Conservation (phyloP, 2,797 vertebrate species). For the Coregonus sp. region DNA sequence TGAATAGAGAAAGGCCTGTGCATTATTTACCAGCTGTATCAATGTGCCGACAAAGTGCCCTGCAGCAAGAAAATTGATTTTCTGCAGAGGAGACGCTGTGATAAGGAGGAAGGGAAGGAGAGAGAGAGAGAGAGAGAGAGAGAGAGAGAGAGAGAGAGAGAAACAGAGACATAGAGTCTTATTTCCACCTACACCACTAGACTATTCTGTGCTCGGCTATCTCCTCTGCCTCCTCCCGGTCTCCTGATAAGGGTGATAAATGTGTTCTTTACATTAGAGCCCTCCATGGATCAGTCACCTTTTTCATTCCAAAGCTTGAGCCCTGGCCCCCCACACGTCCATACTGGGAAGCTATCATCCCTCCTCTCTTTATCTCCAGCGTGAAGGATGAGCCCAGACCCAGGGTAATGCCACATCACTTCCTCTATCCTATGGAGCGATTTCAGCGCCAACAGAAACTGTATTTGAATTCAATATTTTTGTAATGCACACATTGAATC, state of each 20-base stretch:
- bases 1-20: constrained; percentile 61
- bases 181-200: constrained; percentile 32
- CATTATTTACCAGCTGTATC: constrained; percentile 77
- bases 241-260: constrained; percentile 62
- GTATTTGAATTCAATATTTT: too few species aligned
- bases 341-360: constrained; percentile 58
- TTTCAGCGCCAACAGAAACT: too few species aligned
- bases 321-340: constrained; percentile 55
- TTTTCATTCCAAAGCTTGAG: constrained; percentile 71
- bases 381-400: constrained; percentile 59
- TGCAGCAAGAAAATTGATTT: constrained; percentile 67
- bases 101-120: constrained; percentile 34
- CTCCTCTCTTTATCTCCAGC: constrained; percentile 66
- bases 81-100: constrained; percentile 55
- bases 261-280: constrained; percentile 63
- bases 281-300: constrained; percentile 64
- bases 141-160: constrained; percentile 19
- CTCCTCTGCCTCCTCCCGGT: constrained; percentile 41
- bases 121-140: constrained; percentile 23
- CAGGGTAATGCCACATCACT: constrained; percentile 31
- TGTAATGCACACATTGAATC: too few species aligned
- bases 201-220: constrained; percentile 18
- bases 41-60: constrained; percentile 62
- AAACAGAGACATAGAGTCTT: background rate
- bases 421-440: constrained; percentile 33